Evolutionary conservation across 2,113 vertebrate species (phyloP), one percentile per base, ranked within the genome.

Genomic region (Solenodon paradoxus): DNA sequence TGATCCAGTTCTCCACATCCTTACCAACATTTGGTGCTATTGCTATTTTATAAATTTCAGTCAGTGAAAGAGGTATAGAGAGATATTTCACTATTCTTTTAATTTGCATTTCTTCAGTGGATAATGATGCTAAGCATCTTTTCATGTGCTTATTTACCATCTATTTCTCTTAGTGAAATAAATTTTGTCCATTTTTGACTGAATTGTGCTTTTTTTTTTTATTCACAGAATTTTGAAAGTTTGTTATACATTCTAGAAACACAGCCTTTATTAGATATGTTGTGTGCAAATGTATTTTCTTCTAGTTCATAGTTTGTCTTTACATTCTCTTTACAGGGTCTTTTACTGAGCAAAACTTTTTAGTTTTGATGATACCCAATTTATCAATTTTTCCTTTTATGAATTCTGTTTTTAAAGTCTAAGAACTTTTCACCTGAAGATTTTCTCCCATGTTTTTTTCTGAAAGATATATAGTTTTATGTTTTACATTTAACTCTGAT

Each of bases 401-500:
- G 38, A 7, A 78, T 19, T 61, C 9, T 82, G 24, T 13, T 78
- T 77, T 82, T 55, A 74, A 38, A 45, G 28, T 78, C 32, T 47
- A 82, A 90, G 57, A 66, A 75, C 55, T 40, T 85, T 57, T 55
- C 9, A 8, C 47, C 45, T 66, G 69, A 89, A 82, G 30, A 74
- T 45, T 59, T 78, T 63, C n/a, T 82, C 30, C 17, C 35, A 3
- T 7, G 5, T 40, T 81, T 84, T 74, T n/a, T 32, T 8, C 40
- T 68, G n/a, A 45, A 68, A 74, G n/a, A n/a, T n/a, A 10, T 42
- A 68, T 20, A 55, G 32, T 47, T 89, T 71, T 82, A 71, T 72
- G 28, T 95, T 72, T 95, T 32, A 61, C 28, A 77, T 89, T 75
- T 89, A 92, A 51, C 20, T 90, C 32, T 64, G 63, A 30, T 59